Evolutionary conservation across 1,140 invertebrate species (phyloP).

Genomic region (Cephus cinctus): DNA sequence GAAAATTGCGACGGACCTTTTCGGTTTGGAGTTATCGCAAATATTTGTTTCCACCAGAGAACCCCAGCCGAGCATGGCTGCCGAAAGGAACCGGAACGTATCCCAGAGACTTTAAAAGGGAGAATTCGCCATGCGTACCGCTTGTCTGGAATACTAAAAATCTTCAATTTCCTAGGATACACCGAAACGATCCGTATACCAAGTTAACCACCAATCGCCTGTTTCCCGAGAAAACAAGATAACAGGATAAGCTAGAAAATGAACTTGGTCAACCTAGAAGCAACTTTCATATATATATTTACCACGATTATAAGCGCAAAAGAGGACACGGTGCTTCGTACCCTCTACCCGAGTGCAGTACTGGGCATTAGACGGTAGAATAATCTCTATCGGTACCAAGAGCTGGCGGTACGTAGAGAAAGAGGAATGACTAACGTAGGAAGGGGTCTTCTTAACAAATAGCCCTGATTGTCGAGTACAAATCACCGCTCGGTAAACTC

Average conservation of each 20-base stretch:
- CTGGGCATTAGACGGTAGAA: background rate
- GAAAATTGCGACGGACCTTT: conserved; percentile 4
- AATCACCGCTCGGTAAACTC: conserved; percentile 28
- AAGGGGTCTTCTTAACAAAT: conserved; percentile 27
- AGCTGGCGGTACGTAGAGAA: background rate
- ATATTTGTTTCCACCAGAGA: conserved; percentile 48
- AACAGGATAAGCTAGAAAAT: background rate
- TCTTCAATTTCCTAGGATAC: background rate
- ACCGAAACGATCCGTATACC: background rate
- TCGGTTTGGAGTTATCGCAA: conserved; percentile 40
- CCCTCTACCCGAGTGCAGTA: background rate
- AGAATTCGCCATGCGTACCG: conserved; percentile 20
- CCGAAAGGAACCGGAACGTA: conserved; percentile 36
- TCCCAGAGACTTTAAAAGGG: no score
- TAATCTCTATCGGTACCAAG: background rate
- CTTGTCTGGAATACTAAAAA: conserved; percentile 3
- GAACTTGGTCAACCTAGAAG: no score
- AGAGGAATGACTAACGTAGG: background rate
- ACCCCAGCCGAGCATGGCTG: conserved; percentile 35
- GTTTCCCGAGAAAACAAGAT: background rate
- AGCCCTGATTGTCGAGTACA: conserved; percentile 28
- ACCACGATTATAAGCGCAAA: no score
- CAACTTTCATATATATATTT: no score
- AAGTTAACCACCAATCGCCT: background rate
- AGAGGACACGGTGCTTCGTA: no score